Evolutionary conservation across 2,888 invertebrate species (phyloP).

Genomic region (Drosophila flavopinicola): DNA sequence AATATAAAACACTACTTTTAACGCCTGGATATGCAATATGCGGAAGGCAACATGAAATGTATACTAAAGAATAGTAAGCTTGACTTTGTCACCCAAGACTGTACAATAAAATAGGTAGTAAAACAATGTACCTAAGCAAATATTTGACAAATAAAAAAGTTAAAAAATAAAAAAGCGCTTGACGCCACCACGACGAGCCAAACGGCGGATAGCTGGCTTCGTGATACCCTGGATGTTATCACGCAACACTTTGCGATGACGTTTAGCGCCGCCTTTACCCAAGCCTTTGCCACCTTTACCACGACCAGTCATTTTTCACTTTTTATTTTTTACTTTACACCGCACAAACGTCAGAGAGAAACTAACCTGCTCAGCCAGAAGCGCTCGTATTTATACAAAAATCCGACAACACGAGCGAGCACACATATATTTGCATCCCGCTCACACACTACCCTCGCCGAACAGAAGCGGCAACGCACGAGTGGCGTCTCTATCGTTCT

Average conservation of each 20-base stretch:
- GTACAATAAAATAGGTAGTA: too few relatives aligned
- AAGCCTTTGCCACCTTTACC: slow-evolving; percentile 92
- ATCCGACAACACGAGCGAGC: too few relatives aligned
- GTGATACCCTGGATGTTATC: slow-evolving; percentile 93
- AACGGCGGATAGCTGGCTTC: slow-evolving; percentile 90
- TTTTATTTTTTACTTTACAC: slow-evolving; percentile 83
- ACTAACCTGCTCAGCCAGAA: not conserved
- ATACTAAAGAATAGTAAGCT: too few relatives aligned
- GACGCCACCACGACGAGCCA: slow-evolving; percentile 89
- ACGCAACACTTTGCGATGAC: slow-evolving; percentile 92
- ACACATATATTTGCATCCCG: slow-evolving; percentile 78
- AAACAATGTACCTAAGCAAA: too few relatives aligned
- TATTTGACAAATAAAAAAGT: too few relatives aligned
- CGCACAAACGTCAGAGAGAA: slow-evolving; percentile 19
- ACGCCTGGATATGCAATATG: too few relatives aligned
- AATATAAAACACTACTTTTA: too few relatives aligned
- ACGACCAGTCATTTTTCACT: slow-evolving; percentile 86
- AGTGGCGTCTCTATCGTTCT: not conserved
- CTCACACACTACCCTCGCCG: not conserved
- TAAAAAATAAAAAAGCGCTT: slow-evolving; percentile 85
- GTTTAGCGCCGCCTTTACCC: slow-evolving; percentile 92
- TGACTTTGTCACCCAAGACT: too few relatives aligned
- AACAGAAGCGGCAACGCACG: too few relatives aligned
- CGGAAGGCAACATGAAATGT: too few relatives aligned
- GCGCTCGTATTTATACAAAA: slow-evolving; percentile 85